Base-by-base conservation (phyloP, 1,140 invertebrate genomes). In the Drosophila ficusphila region DNA sequence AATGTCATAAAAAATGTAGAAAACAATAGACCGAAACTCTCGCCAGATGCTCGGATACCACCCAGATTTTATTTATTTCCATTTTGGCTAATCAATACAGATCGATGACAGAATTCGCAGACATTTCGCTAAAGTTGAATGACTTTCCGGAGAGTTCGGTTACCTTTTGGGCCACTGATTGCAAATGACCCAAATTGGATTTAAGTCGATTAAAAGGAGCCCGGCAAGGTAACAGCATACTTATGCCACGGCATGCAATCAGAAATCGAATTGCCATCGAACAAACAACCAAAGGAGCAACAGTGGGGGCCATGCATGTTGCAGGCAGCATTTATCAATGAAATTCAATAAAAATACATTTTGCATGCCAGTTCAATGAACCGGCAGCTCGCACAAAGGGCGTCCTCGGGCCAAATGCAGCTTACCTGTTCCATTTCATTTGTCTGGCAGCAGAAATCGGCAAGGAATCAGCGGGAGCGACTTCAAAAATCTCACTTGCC, bases 211-310 rank as follows among this genome's bases (percentile, higher is more conserved):
- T 81, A 65, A 60, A 58, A 49, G 46, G 33, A 34, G 34, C n/a
- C n/a, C 21, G n/a, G n/a, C n/a, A n/a, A 21, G 25, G n/a, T 12
- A 14, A 12, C 21, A 12, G 41, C 49, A 36, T 64, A 48, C 36
- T 48, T 67, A 72, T 56, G 38, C 31, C 49, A 39, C 39, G 47
- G 62, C 81, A 79, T 85, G 81, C 81, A 76, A 85, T 79, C 69
- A 49, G 69, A 54, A 83, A 83, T 82, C 76, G 76, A 85, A 74
- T 79, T 86, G 74, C 74, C 76, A 85, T 88, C 82, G 81, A 85
- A 85, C 81, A 85, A 85, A 85, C 79, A 85, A 82, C 34, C 31
- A 58, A 70, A 70, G 69, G 49, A 60, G 74, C 68, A 58, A 51
- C 60, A 67, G 34, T 29, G 9, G 42, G 36, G 27, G 27, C 23